Percentiles rank a stretch among this genome's conserved stretches.
These are phyloP conservation scores for western clawed frog (Xenopus tropicalis) DNA, from an alignment of 2,113 vertebrate genomes.

Conservation along the genomic window DNA sequence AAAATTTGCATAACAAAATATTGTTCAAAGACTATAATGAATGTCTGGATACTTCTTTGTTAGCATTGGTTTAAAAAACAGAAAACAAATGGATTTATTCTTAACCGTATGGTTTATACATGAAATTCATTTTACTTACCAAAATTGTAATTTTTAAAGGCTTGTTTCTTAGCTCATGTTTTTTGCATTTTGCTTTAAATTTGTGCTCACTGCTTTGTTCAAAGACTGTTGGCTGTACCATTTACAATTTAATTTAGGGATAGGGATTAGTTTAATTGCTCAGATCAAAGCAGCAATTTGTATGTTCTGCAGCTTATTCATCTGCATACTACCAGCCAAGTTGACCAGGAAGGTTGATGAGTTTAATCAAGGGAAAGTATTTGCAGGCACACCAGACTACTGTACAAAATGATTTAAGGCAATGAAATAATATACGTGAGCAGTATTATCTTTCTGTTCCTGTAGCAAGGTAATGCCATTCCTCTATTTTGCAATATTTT, in stretches of 20 bases:
- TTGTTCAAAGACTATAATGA: too few relatives aligned
- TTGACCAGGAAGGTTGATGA: conserved; percentile 30
- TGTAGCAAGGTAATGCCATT: too few relatives aligned
- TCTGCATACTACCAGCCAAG: conserved; percentile 31
- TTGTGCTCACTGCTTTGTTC: conserved; percentile 9
- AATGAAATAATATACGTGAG: conserved; percentile 2
- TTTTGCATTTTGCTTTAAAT: conserved; percentile 14
- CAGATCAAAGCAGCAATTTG: conserved; percentile 41
- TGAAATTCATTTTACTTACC: conserved; percentile 1
- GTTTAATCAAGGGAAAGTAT: conserved; percentile 26
- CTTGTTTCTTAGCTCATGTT: conserved; percentile 2
- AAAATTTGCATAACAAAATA: too few relatives aligned
- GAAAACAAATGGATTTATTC: too few relatives aligned
- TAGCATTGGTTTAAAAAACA: too few relatives aligned
- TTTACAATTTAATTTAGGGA: conserved; percentile 41
- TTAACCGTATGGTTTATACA: conserved; percentile 14
- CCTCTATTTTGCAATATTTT: too few relatives aligned
- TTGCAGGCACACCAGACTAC: conserved; percentile 9
- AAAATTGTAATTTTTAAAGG: conserved; percentile 8
- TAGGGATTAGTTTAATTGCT: conserved; percentile 42
- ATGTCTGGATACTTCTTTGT: too few relatives aligned
- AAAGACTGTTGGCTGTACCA: conserved; percentile 37
- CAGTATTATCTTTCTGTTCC: background rate
- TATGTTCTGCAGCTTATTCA: conserved; percentile 36
- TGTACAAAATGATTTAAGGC: conserved; percentile 2